Evolutionary conservation across 2,113 vertebrate species (phyloP), one percentile per base, ranked within the genome.

Genomic region (Baryphthengus martii): DNA sequence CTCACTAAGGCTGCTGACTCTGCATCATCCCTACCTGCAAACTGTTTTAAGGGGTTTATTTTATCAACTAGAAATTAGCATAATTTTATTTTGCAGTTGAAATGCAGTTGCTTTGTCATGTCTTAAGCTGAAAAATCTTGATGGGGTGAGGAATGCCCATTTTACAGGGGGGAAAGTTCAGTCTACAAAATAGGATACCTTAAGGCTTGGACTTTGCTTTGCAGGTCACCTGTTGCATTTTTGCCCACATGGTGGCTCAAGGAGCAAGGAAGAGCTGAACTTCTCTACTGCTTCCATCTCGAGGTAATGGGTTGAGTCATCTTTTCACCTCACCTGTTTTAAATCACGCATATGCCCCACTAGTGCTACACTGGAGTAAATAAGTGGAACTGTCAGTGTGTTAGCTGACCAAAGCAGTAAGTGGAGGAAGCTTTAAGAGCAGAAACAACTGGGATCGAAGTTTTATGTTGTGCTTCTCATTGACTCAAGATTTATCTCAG

Each of bases 381-480:
- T 3, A 52, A 44, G 31, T 49, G 24, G 31, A 10, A 81, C 37
- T 40, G 7, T 31, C 49, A 56, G 11, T 13, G 6, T 85, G n/a
- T 18, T n/a, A 61, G 49, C 37, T 2, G 3, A 7, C 47, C 65
- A 33, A 59, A 89, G 24, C 13, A 66, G 17, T 4, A 58, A 35
- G 5, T 11, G 2, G 55, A 75, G 59, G 52, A n/a, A 72, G 1
- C 47, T 62, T 73, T 77, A 52, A 72, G 39, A 61, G 37, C 20
- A 61, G 14, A 21, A 61, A 25, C 3, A 72, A 21, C 17, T 25
- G 17, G 13, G 14, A 40, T 62, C 61, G 44, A 76, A 73, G 12
- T 42, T 81, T 25, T 14, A 37, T 0, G 0, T 7, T 78, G 26
- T 0, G 1, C 11, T 63, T 93, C 35, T n/a, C 28, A 16, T 50